Evolutionary conservation across 2,113 vertebrate genomes (phyloP).

Genomic region (Gnathonemus echidnorhynchus): DNA sequence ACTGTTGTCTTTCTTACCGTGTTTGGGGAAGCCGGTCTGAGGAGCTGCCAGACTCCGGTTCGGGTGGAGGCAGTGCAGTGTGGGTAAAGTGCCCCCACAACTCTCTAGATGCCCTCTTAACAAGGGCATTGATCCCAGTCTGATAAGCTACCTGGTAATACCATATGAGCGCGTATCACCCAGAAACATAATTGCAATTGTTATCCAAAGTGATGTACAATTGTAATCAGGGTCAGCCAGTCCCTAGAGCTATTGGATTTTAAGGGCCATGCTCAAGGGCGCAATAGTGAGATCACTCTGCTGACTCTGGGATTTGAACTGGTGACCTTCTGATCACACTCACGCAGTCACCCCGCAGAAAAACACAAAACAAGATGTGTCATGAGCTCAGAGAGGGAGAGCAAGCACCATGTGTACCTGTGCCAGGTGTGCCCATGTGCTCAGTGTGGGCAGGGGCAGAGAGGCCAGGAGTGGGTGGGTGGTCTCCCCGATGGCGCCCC

Average conservation of each 20-base stretch:
- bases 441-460: conserved; percentile 66
- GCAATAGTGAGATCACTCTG: background rate
- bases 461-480: conserved; percentile 77
- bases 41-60: background rate
- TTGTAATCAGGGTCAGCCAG: background rate
- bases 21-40: conserved; percentile 36
- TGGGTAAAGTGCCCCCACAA: conserved; percentile 79
- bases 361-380: background rate
- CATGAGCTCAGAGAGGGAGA: background rate
- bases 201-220: background rate
- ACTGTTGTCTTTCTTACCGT: conserved; percentile 36
- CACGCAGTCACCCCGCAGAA: background rate
- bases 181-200: background rate
- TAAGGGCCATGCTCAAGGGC: background rate
- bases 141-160: conserved; percentile 73
- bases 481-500: conserved; percentile 67
- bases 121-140: conserved; percentile 61
- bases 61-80: conserved; percentile 20
- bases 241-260: background rate
- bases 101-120: conserved; percentile 71
- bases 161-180: background rate
- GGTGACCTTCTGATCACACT: background rate
- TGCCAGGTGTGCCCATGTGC: conserved; percentile 72
- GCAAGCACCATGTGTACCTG: conserved; percentile 61
- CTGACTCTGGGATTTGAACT: background rate